Conservation (phyloP, 2,797 vertebrate genomes). For the Artibeus jamaicensis region DNA sequence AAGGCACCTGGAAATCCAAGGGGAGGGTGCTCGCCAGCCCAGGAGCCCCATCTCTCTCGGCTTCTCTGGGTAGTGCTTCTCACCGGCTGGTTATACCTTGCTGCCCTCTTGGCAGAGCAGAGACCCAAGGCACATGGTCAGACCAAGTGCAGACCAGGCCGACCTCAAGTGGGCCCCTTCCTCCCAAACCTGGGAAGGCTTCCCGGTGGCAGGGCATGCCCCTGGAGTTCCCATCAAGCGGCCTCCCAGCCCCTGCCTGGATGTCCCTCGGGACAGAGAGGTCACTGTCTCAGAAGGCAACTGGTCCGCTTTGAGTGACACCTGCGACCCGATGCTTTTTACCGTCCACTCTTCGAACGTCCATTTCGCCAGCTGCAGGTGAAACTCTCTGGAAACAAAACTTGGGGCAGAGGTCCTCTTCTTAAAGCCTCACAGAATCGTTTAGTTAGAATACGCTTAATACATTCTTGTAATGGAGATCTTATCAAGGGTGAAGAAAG, state of each 20-base stretch:
- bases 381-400: background rate
- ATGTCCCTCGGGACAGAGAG: fast-evolving
- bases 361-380: background rate
- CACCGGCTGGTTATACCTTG: background rate
- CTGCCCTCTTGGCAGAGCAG: background rate
- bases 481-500: background rate
- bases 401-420: background rate
- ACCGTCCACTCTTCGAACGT: background rate
- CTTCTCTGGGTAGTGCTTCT: background rate
- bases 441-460: background rate
- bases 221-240: background rate
- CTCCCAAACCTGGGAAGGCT: background rate
- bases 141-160: background rate
- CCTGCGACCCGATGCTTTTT: background rate
- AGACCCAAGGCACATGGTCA: background rate
- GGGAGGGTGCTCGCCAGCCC: background rate
- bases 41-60: background rate
- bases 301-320: background rate
- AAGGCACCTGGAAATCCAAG: background rate
- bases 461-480: background rate
- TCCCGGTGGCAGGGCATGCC: background rate
- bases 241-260: background rate
- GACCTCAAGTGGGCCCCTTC: background rate
- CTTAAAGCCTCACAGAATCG: background rate
- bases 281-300: background rate